These are phyloP conservation scores for Pachycephus smyrnensis DNA, from an alignment of 2,888 invertebrate species.

Conservation along the genomic window DNA sequence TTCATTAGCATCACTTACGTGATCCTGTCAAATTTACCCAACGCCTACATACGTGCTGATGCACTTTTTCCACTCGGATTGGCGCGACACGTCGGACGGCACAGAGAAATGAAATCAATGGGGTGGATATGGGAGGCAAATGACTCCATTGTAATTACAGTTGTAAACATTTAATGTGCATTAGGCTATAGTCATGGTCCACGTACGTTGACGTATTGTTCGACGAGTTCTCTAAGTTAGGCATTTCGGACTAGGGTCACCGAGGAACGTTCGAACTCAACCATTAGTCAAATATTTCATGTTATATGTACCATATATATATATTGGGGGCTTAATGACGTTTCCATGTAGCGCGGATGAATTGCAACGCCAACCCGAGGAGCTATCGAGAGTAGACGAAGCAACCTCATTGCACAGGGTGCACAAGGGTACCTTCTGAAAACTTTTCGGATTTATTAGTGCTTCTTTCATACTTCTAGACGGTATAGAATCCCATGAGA, in stretches of 20 bases:
- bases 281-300: slow-evolving; percentile 35
- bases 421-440: not conserved
- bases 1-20: too few species aligned
- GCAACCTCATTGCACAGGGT: not conserved
- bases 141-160: not conserved
- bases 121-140: not conserved
- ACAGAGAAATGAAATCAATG: not conserved
- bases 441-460: not conserved
- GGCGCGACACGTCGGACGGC: not conserved
- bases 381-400: not conserved
- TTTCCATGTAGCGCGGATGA: slow-evolving; percentile 51
- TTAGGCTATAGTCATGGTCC: slow-evolving; percentile 38
- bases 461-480: not conserved
- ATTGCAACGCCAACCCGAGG: slow-evolving; percentile 23
- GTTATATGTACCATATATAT: slow-evolving; percentile 30
- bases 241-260: not conserved
- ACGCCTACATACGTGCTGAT: not conserved
- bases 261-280: slow-evolving; percentile 37
- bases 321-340: slow-evolving; percentile 41
- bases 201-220: slow-evolving; percentile 29
- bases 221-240: not conserved
- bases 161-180: slow-evolving; percentile 34
- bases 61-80: not conserved
- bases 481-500: too few species aligned
- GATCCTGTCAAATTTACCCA: not conserved